A percentile compares a stretch with the other conserved stretches of the same genome.
phyloP scores from a whole-genome alignment of 1,140 invertebrate genomes.

The Steinernema khuongi region DNA sequence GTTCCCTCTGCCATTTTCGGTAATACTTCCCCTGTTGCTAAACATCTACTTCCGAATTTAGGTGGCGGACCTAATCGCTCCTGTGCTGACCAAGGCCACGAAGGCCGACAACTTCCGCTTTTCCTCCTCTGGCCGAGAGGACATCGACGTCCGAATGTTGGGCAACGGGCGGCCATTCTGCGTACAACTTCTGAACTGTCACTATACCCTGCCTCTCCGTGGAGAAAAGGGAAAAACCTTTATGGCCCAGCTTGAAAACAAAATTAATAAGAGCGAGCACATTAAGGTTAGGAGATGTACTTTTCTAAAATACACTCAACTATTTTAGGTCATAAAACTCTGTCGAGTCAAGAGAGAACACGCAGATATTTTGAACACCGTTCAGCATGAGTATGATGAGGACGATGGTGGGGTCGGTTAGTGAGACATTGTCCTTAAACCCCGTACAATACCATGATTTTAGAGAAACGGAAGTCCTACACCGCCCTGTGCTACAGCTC shows the following conservation, averaged over 20 bases:
- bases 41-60: constrained; percentile 21
- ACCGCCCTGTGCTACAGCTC: constrained; percentile 53
- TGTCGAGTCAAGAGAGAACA: constrained; percentile 38
- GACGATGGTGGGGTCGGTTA: constrained; percentile 25
- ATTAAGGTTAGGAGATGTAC: constrained; percentile 17
- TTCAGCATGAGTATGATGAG: constrained; percentile 47
- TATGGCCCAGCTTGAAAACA: constrained; percentile 19
- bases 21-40: constrained; percentile 22
- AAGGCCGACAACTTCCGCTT: constrained; percentile 40
- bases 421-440: not conserved
- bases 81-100: constrained; percentile 34
- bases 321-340: constrained; percentile 40
- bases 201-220: constrained; percentile 17
- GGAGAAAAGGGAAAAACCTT: constrained; percentile 21
- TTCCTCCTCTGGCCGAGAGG: constrained; percentile 49
- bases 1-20: constrained; percentile 30
- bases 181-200: constrained; percentile 44
- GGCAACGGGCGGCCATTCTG: constrained; percentile 60
- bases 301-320: constrained; percentile 18
- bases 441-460: constrained; percentile 11
- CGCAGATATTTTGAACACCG: constrained; percentile 36
- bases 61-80: constrained; percentile 51
- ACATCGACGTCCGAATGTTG: constrained; percentile 60
- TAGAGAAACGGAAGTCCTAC: constrained; percentile 55
- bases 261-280: constrained; percentile 28